Percentiles rank a stretch among this genome's conserved stretches.
Evolutionary conservation across 53 echinoderm and acorn worm species (phyloP).

Genomic region (Echinarachnius parma): DNA sequence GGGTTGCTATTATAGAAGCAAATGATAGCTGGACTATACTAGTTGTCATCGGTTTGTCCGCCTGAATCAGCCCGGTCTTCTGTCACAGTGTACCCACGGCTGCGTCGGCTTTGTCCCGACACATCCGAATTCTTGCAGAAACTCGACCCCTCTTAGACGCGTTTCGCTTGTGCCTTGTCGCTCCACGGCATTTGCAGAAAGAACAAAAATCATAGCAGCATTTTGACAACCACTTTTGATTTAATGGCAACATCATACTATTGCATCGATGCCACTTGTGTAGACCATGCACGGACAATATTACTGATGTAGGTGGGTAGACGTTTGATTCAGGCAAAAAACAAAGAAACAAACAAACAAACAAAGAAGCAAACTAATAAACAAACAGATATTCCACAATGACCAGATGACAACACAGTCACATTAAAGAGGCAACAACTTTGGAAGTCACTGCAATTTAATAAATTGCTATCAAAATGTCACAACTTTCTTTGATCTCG

Average conservation of each 20-base stretch:
- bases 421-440: background rate
- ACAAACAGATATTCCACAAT: background rate
- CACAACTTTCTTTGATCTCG: too few species aligned
- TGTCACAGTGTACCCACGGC: slow-evolving; percentile 7
- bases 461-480: too few species aligned
- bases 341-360: slow-evolving; percentile 5
- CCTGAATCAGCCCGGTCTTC: too few species aligned
- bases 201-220: slow-evolving; percentile 7
- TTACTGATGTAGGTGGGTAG: too few species aligned
- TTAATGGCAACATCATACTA: too few species aligned
- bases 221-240: too few species aligned
- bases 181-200: too few species aligned
- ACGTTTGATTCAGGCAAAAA: too few species aligned
- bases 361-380: background rate
- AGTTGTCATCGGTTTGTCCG: slow-evolving; percentile 25
- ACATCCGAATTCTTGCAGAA: slow-evolving; percentile 21
- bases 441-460: background rate
- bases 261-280: too few species aligned
- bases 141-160: background rate
- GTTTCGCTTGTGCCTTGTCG: slow-evolving; percentile 30
- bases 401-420: background rate
- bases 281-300: too few species aligned
- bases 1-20: too few species aligned
- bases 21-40: too few species aligned
- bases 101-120: slow-evolving; percentile 11